Conservation (phyloP, 1,140 invertebrate genomes). For the Zaprionus capensis region DNA sequence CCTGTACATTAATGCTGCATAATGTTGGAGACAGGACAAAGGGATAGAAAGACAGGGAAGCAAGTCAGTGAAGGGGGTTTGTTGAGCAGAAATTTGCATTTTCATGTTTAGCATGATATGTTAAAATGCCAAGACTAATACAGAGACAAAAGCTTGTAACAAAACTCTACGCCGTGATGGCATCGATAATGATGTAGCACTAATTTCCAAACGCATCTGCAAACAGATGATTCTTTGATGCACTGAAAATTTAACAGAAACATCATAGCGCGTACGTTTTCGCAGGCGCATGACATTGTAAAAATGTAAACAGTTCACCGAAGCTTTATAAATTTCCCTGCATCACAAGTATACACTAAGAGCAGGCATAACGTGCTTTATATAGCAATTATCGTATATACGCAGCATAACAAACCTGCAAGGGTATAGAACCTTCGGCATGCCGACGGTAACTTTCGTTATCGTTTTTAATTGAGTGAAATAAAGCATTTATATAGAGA, state of each 20-base stretch:
- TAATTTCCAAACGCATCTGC: slow-evolving; percentile 26
- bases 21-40: slow-evolving; percentile 43
- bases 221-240: slow-evolving; percentile 12
- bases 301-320: slow-evolving; percentile 67
- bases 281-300: slow-evolving; percentile 28
- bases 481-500: too few species aligned
- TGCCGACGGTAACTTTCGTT: too few species aligned
- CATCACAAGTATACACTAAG: not conserved
- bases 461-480: too few species aligned
- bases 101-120: slow-evolving; percentile 76
- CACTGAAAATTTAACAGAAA: slow-evolving; percentile 44
- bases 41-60: slow-evolving; percentile 6
- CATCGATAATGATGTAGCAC: slow-evolving; percentile 49
- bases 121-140: slow-evolving; percentile 53
- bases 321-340: slow-evolving; percentile 62
- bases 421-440: too few species aligned
- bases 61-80: not conserved
- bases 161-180: slow-evolving; percentile 51
- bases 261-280: slow-evolving; percentile 52
- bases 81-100: slow-evolving; percentile 66
- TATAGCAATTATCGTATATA: too few species aligned
- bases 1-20: slow-evolving; percentile 66
- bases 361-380: too few species aligned
- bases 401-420: too few species aligned
- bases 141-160: slow-evolving; percentile 29